These are phyloP conservation scores for Gryllus longicercus DNA, from an alignment of 2,888 invertebrate species.

Conservation along the genomic window DNA sequence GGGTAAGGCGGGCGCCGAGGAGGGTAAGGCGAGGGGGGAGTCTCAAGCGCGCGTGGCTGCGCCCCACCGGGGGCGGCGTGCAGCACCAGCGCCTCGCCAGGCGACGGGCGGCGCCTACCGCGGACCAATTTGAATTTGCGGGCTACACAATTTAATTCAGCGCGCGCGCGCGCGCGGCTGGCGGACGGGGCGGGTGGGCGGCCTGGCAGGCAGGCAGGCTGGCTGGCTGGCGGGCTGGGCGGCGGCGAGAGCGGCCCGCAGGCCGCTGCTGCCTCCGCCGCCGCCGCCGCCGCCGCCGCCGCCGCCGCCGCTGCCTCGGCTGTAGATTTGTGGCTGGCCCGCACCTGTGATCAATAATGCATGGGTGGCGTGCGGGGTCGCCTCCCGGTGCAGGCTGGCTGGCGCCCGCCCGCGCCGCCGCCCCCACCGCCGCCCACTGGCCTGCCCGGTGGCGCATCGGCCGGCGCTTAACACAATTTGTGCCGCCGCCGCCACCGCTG, in stretches of 20 bases:
- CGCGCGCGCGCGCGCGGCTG: not conserved
- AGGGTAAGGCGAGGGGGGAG: too few relatives aligned
- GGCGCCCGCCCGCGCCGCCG: not conserved
- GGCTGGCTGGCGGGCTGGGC: not conserved
- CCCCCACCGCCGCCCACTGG: not conserved
- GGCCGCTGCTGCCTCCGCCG: not conserved
- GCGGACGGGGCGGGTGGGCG: not conserved
- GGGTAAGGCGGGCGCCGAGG: too few relatives aligned
- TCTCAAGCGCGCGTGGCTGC: too few relatives aligned
- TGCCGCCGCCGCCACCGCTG: not conserved
- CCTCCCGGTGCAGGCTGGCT: not conserved
- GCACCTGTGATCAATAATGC: conserved; percentile 17
- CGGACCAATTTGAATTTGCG: conserved; percentile 2
- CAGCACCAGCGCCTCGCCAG: not conserved
- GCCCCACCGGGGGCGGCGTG: not conserved
- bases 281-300: not conserved
- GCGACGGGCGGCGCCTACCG: not conserved
- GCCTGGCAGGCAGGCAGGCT: not conserved
- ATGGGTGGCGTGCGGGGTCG: not conserved
- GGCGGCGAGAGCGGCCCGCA: not conserved
- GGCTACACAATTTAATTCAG: not conserved
- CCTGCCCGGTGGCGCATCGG: too few relatives aligned
- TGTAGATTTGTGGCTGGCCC: conserved; percentile 8
- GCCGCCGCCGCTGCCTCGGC: not conserved
- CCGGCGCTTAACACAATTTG: conserved; percentile 3